Evolutionary conservation across 2,797 vertebrate species (phyloP), one percentile per base, ranked within the genome.

Genomic region (Toxotes lorentzi): DNA sequence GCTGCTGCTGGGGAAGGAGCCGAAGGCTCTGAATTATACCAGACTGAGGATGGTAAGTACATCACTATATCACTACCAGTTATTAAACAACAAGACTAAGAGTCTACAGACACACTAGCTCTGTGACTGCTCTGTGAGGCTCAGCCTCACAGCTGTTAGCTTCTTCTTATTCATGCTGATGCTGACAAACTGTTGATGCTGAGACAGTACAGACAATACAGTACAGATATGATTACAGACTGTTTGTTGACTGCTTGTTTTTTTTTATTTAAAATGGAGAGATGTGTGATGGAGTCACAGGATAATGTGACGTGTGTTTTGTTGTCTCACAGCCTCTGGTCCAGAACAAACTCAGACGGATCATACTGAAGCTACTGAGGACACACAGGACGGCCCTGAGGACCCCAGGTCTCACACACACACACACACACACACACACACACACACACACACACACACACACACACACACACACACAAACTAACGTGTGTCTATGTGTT

Each of bases 371-470:
- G 71, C 67, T 43, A 43, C 70, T 70, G 81, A 60, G 59, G 86
- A 80, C 62, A 47, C 79, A 0, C 87, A 85, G 43, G 73, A 86
- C 43, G 56, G 65, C 68, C 43, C 90, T 8, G 90, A 90, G 13
- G 88, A 94, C 75, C 88, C 88, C 73, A 93, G 91, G 94, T 94
- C 48, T 58, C 58, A 3, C 57, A 2, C 67, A 12, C 56, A 23
- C 48, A 51, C 64, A 7, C 23, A n/a, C 59, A 35, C 50, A 23
- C 38, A 19, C 19, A 51, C 35, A n/a, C 17, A 27, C 40, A 41
- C 40, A 0, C 40, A 10, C 38, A 53, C 32, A 41, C 32, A 73
- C 27, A 47, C 45, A 47, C 45, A 47, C 45, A 45, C 17, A 45
- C 41, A 41, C 40, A 41, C 12, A 41, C 10, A 41, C 40, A 41